These are phyloP conservation scores for Centrocercus urophasianus DNA, from an alignment of 2,113 vertebrate genomes.

Conservation along the genomic window DNA sequence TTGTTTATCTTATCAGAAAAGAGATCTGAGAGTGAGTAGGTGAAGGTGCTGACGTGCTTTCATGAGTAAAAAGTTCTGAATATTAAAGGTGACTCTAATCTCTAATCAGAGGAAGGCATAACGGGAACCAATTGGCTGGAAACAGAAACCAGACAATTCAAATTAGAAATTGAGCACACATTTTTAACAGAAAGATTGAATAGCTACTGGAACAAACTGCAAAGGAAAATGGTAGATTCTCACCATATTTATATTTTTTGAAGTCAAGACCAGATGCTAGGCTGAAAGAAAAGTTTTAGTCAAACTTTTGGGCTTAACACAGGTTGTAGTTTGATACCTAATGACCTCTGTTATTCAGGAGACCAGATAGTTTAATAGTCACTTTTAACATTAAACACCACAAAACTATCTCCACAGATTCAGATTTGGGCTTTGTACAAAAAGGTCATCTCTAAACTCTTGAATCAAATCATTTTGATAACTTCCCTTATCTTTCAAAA, in stretches of 20 bases:
- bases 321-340: not conserved
- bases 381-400: not conserved
- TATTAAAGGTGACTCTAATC: not conserved
- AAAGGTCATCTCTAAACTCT: not conserved
- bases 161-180: not conserved
- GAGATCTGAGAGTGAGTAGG: not conserved
- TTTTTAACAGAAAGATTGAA: not conserved
- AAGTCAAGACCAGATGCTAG: not conserved
- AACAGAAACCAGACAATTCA: conserved; percentile 7
- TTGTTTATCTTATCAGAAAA: not conserved
- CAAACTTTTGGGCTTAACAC: not conserved
- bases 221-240: not conserved
- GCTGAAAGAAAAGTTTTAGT: not conserved
- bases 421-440: not conserved
- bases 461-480: not conserved
- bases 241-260: not conserved
- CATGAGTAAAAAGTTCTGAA: not conserved
- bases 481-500: not conserved
- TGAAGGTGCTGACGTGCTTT: not conserved
- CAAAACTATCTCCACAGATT: not conserved
- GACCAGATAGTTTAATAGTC: not conserved
- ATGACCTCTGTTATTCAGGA: not conserved
- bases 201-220: not conserved
- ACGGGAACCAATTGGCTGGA: not conserved
- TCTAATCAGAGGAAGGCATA: not conserved